Evolutionary conservation across 1,140 invertebrate species (phyloP).

Genomic region (Cydia amplana): DNA sequence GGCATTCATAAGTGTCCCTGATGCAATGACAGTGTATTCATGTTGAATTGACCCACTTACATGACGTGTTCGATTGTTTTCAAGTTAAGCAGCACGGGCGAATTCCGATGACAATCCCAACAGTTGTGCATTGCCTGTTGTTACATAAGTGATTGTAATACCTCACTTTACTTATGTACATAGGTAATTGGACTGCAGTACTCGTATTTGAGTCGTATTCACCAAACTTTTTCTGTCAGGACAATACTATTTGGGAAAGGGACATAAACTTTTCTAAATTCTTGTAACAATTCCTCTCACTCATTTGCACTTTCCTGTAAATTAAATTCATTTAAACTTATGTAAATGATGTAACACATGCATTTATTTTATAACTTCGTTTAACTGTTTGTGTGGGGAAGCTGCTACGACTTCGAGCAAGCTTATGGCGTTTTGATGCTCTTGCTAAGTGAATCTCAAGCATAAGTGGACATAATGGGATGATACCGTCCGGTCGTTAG

Average conservation of each 20-base stretch:
- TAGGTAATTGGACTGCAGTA: no score
- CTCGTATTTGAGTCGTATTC: no score
- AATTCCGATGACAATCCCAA: conserved; percentile 16
- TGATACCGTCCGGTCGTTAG: neutral
- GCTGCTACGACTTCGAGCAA: neutral
- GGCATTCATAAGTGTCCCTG: neutral
- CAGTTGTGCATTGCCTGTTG: neutral
- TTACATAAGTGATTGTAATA: neutral
- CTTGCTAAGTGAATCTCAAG: conserved; percentile 48
- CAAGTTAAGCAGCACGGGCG: neutral
- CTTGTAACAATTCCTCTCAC: no score
- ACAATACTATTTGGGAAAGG: no score
- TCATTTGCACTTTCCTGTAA: neutral
- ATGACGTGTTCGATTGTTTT: neutral
- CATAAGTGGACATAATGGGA: conserved; percentile 22
- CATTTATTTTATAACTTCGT: neutral
- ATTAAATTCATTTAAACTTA: neutral
- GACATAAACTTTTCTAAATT: no score
- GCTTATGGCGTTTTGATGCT: conserved; percentile 36
- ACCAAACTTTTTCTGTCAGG: no score
- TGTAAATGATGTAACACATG: neutral
- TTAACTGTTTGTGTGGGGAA: conserved; percentile 7
- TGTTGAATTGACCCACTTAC: neutral
- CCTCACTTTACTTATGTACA: no score
- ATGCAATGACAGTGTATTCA: neutral